Base-by-base conservation (phyloP, 2,113 vertebrate genomes). In the Sinocyclocheilus anshuiensis region DNA sequence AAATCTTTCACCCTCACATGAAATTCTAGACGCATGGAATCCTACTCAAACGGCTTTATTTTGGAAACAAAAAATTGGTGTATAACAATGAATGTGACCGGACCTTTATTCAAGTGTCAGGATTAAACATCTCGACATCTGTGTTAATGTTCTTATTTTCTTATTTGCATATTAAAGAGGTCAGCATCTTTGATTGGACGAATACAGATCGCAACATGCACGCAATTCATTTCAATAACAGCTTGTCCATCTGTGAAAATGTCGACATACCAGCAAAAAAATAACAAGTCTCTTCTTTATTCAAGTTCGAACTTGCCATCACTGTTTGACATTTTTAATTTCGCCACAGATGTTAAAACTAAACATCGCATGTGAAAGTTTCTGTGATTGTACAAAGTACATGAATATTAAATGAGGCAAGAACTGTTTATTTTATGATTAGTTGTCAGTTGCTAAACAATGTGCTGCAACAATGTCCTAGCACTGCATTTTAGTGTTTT, bases 181-280 rank as follows among this genome's bases (percentile, higher is more conserved):
- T 69, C 16, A 69, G 8, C 65, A 69, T 7, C 26, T 67, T 29
- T 67, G 29, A 69, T 36, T 69, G 13, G 15, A 69, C 6, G 8
- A 69, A 69, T 36, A 33, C 29, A 53, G 50, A 16, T 53, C 50
- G 0, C 13, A 53, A 16, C 50, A 53, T 4, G 50, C 50, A 16
- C 4, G 50, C 15, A 16, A 53, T 53, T 69, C 26, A 1, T 9
- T 69, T 69, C 65, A 69, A 33, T 18, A 69, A 69, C 65, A 69
- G 65, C 65, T 69, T 69, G 7, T 69, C 65, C 65, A 69, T 69
- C 65, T 69, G 65, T 69, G 65, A 33, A 69, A 69, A 36, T 18
- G 15, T 33, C 6, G 3, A 29, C 65, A 69, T 69, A 15, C 65
- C 33, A 42, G 65, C 6, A 18, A 69, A 69, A 67, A 69, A 9